Base-by-base conservation (phyloP, 2,888 invertebrate genomes). In the Acholoe squamosa region DNA sequence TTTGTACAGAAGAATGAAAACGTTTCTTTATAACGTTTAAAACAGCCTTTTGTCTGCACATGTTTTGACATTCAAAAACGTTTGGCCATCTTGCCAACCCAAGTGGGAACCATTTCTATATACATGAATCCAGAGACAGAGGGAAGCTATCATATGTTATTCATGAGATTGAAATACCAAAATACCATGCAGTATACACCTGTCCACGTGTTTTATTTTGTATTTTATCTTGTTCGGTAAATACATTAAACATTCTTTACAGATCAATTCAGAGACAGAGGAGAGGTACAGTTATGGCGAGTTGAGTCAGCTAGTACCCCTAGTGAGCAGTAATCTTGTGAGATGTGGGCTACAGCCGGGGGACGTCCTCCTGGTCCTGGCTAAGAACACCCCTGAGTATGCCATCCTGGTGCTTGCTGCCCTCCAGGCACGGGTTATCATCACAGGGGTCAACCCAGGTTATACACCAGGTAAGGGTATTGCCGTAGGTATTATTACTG, bases 391-490 rank as follows among this genome's bases (percentile, higher is more conserved):
- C 28, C 88, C 88, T 19, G 54, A 88, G 54, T 54, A 54, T 51
- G 54, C 54, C 10, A 10, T 88, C 12, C 56, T 61, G 52, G 28
- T 54, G 28, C 25, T 88, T 12, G 88, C 56, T n/a, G 88, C 61
- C 5, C 33, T 52, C 12, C 7, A 34, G 7, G 61, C 31, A 10
- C 28, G 33, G 16, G 51, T 33, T 12, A 34, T 88, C 3, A 34
- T 61, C 54, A 88, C 88, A 28, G 22, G 19, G 28, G 51, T 61
- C 16, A 88, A 52, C 33, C 25, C 54, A 0, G 88, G 25, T 0
- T 52, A n/a, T 33, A 88, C 88, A 10, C 61, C 88, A 19, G 54
- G 84, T 84, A 84, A 43, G n/a, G n/a, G n/a, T n/a, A n/a, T n/a
- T n/a, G n/a, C n/a, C n/a, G n/a, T n/a, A n/a, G n/a, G n/a, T n/a